A percentile compares a stretch with the other conserved stretches of the same genome.
These are phyloP conservation scores for Mixornis gularis DNA, from an alignment of 2,113 vertebrate genomes.

Conservation along the genomic window DNA sequence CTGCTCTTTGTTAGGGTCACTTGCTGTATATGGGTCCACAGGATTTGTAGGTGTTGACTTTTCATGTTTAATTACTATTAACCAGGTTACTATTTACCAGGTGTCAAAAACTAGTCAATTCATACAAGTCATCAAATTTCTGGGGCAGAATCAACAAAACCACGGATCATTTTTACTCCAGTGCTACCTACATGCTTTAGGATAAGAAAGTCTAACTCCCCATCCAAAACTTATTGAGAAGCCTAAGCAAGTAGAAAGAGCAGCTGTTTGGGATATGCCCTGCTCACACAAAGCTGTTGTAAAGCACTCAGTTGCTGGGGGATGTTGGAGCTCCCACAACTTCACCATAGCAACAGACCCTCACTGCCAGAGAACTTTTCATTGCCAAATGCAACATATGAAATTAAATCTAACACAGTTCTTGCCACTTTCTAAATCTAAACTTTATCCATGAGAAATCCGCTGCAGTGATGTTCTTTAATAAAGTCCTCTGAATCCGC, in stretches of 20 bases:
- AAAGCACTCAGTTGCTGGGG: neutral
- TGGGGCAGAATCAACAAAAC: neutral
- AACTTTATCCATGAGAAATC: neutral
- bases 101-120: neutral
- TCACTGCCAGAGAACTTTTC: neutral
- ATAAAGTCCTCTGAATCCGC: neutral
- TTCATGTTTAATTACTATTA: neutral
- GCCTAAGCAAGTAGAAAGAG: neutral
- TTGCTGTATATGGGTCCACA: neutral
- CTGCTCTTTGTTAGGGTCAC: neutral
- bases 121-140: neutral
- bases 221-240: neutral
- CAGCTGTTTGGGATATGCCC: neutral
- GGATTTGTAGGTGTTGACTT: neutral
- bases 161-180: neutral
- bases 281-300: neutral
- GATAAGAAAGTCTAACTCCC: neutral
- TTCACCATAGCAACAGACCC: slow-evolving; percentile 7
- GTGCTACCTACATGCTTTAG: neutral
- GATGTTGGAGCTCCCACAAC: neutral
- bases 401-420: neutral
- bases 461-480: neutral
- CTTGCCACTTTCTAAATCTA: neutral
- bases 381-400: neutral
- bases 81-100: neutral